Conservation (phyloP, 2,113 vertebrate genomes). For the Synodontis membranacea region DNA sequence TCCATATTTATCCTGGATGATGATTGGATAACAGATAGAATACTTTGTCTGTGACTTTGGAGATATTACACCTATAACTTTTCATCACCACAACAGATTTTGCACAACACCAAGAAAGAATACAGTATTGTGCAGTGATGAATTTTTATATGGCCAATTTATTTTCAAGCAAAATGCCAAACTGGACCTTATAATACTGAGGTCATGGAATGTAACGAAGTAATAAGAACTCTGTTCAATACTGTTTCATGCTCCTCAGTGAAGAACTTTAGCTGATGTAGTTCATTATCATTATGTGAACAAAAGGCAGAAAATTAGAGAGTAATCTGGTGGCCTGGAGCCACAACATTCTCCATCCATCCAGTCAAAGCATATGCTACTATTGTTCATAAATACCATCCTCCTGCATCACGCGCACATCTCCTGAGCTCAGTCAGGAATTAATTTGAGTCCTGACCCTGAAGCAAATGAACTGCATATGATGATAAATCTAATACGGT, state of each 20-base stretch:
- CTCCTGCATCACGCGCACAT: slow-evolving; percentile 55
- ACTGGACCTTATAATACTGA: not conserved
- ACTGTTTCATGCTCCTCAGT: slow-evolving; percentile 8
- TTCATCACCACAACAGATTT: not conserved
- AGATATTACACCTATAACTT: not conserved
- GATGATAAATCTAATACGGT: slow-evolving; percentile 67
- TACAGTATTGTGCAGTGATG: not conserved
- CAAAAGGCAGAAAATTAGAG: slow-evolving; percentile 50
- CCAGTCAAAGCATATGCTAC: slow-evolving; percentile 55
- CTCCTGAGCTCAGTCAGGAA: slow-evolving; percentile 61
- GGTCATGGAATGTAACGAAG: not conserved
- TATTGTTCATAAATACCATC: slow-evolving; percentile 67
- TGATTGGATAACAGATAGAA: not conserved
- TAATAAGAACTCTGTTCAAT: not conserved
- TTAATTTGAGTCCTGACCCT: slow-evolving; percentile 70
- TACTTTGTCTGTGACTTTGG: not conserved
- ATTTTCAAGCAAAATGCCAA: not conserved
- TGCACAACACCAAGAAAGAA: not conserved
- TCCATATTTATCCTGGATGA: not conserved
- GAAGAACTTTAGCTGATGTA: slow-evolving; percentile 29
- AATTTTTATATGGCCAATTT: not conserved
- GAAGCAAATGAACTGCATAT: slow-evolving; percentile 67
- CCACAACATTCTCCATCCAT: slow-evolving; percentile 40
- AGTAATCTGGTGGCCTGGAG: slow-evolving; percentile 55
- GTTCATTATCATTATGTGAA: slow-evolving; percentile 35